Conservation (phyloP, 2,888 invertebrate species). For the Nebria salina region DNA sequence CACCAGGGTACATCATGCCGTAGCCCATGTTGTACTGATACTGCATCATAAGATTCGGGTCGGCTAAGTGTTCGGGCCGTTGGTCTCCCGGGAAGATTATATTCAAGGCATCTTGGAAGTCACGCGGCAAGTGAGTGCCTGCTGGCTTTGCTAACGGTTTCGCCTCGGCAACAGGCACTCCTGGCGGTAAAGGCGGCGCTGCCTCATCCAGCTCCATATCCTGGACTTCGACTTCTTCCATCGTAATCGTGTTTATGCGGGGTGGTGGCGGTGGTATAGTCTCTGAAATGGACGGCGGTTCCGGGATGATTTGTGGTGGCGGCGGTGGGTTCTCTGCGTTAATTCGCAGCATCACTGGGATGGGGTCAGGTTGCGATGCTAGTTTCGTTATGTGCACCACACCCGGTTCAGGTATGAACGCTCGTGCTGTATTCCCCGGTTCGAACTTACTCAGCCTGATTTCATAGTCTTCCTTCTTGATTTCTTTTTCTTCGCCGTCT, state of each 20-base stretch:
- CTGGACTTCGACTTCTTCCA: conserved; percentile 28
- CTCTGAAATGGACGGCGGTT: conserved; percentile 56
- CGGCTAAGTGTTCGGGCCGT: conserved; percentile 40
- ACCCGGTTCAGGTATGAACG: conserved; percentile 61
- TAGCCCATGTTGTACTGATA: conserved; percentile 56
- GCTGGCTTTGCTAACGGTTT: conserved; percentile 58
- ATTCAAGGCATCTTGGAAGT: conserved; percentile 74
- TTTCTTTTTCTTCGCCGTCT: conserved; percentile 66
- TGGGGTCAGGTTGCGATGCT: conserved; percentile 56
- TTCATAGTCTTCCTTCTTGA: conserved; percentile 64
- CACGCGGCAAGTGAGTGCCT: conserved; percentile 66
- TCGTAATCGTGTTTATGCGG: conserved; percentile 44
- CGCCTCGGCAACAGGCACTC: conserved; percentile 47
- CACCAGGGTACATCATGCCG: conserved; percentile 56
- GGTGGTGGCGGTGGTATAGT: conserved; percentile 52
- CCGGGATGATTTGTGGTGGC: conserved; percentile 54
- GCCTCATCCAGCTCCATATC: conserved; percentile 49
- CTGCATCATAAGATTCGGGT: conserved; percentile 53
- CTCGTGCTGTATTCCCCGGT: conserved; percentile 59
- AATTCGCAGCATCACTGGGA: conserved; percentile 53
- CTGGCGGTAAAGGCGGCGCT: conserved; percentile 48
- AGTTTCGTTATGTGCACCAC: conserved; percentile 61
- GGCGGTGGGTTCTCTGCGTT: conserved; percentile 52
- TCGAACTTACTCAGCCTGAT: conserved; percentile 59
- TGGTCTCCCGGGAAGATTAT: conserved; percentile 69